Conservation (phyloP, 2,888 invertebrate species). For the Vannuccia rotundouncinata region DNA sequence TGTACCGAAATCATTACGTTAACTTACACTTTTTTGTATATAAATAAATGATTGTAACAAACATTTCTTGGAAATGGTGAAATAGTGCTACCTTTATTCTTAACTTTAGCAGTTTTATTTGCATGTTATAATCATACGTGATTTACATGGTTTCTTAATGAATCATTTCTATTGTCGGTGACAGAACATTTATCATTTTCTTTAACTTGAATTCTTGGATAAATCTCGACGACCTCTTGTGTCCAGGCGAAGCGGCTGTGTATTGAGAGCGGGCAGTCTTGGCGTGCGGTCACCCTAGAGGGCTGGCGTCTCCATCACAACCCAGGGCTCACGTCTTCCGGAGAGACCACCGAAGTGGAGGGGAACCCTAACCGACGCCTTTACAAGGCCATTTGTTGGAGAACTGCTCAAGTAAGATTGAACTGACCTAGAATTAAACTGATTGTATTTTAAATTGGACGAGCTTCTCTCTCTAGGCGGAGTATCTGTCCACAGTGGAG, state of each 20-base stretch:
- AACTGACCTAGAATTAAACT: neutral
- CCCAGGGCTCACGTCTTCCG: slow-evolving; percentile 64
- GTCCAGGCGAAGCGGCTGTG: slow-evolving; percentile 69
- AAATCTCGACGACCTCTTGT: neutral
- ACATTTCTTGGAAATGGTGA: no score
- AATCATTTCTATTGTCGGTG: no score
- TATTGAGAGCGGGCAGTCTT: slow-evolving; percentile 77
- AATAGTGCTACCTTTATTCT: no score
- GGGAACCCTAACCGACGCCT: slow-evolving; percentile 70
- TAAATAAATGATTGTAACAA: no score
- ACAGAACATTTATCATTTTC: no score
- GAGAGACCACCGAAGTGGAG: slow-evolving; percentile 59
- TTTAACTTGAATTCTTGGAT: no score
- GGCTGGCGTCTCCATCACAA: slow-evolving; percentile 84
- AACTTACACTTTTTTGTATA: no score
- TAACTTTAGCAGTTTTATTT: no score
- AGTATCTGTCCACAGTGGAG: slow-evolving; percentile 50
- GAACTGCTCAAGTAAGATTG: slow-evolving; percentile 28
- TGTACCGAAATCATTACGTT: no score
- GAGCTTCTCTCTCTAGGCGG: slow-evolving; percentile 40
- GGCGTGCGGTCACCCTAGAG: slow-evolving; percentile 80
- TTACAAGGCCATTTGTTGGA: slow-evolving; percentile 62
- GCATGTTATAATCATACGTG: no score
- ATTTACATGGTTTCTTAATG: no score
- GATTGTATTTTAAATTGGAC: neutral